phyloP scores from a whole-genome alignment of 2,888 invertebrate species.

The Meiosimyza decipiens region DNA sequence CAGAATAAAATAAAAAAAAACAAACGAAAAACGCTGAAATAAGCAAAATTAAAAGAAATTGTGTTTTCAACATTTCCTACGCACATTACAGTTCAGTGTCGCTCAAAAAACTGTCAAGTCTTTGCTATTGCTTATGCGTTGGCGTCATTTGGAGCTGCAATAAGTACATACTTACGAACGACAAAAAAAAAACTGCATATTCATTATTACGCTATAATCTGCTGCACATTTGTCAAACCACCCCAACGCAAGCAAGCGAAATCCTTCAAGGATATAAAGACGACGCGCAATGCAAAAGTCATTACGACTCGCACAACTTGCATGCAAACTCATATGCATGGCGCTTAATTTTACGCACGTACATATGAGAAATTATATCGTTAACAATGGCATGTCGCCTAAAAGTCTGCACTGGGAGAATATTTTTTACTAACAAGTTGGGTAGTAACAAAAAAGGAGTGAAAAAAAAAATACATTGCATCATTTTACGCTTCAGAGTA shows the following conservation, averaged over 20 bases:
- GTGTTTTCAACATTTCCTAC: slow-evolving; percentile 12
- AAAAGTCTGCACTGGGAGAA: slow-evolving; percentile 44
- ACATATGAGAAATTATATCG: slow-evolving; percentile 36
- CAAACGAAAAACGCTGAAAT: neutral
- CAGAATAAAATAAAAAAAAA: neutral
- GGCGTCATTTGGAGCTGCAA: slow-evolving; percentile 13
- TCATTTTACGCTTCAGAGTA: slow-evolving; percentile 31
- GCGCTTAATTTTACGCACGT: slow-evolving; percentile 29
- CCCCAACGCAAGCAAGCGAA: neutral
- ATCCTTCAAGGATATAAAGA: slow-evolving; percentile 3
- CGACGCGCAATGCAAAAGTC: slow-evolving; percentile 9
- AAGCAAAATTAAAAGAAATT: slow-evolving; percentile 15
- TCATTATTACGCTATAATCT: slow-evolving; percentile 36
- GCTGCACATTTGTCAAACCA: neutral
- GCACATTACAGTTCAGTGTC: slow-evolving; percentile 1
- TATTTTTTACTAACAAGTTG: slow-evolving; percentile 1
- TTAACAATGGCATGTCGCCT: slow-evolving; percentile 45
- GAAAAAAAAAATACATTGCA: slow-evolving; percentile 15
- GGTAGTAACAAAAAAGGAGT: neutral
- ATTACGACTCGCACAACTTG: neutral
- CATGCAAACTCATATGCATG: slow-evolving; percentile 21
- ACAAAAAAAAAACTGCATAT: slow-evolving; percentile 15
- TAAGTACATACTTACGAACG: slow-evolving; percentile 10
- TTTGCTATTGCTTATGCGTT: slow-evolving; percentile 9
- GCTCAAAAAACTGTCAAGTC: neutral